phyloP scores from a whole-genome alignment of 2,888 invertebrate species.

The Dasysyrphus albostriatus region DNA sequence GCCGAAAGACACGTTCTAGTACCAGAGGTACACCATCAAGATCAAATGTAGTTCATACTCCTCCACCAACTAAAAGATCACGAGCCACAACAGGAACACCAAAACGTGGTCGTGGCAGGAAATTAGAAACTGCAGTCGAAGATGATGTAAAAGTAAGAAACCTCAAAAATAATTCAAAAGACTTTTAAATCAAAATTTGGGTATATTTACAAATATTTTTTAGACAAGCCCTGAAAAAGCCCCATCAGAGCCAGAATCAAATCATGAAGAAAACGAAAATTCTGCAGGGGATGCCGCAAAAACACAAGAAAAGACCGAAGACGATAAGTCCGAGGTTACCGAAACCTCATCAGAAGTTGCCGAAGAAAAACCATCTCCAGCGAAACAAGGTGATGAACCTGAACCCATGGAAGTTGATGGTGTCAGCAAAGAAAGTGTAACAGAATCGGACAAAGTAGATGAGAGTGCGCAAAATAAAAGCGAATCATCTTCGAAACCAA shows the following conservation, averaged over 20 bases:
- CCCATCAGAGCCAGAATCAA: constrained; percentile 58
- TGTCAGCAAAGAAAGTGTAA: constrained; percentile 63
- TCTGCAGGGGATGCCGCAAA: constrained; percentile 47
- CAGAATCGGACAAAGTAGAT: constrained; percentile 27
- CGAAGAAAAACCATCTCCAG: constrained; percentile 53
- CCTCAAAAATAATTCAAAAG: not conserved
- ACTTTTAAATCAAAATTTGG: not conserved
- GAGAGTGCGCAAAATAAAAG: constrained; percentile 45
- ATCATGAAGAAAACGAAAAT: constrained; percentile 66
- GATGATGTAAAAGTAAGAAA: constrained; percentile 68
- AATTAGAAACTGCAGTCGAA: constrained; percentile 79
- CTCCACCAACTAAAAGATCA: constrained; percentile 82
- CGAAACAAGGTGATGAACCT: constrained; percentile 76
- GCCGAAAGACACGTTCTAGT: constrained; percentile 83
- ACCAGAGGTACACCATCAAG: constrained; percentile 81
- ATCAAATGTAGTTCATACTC: constrained; percentile 79
- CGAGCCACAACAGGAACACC: constrained; percentile 78
- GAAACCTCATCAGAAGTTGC: constrained; percentile 53
- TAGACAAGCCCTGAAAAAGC: constrained; percentile 64
- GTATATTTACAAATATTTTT: not conserved
- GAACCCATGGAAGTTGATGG: constrained; percentile 83
- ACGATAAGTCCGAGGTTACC: constrained; percentile 27
- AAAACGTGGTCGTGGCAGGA: constrained; percentile 81
- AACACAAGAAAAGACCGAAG: constrained; percentile 41
- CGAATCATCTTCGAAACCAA: constrained; percentile 60